These are phyloP conservation scores for Cremastinae sp. DNA, from an alignment of 2,888 invertebrate genomes.

Conservation along the genomic window DNA sequence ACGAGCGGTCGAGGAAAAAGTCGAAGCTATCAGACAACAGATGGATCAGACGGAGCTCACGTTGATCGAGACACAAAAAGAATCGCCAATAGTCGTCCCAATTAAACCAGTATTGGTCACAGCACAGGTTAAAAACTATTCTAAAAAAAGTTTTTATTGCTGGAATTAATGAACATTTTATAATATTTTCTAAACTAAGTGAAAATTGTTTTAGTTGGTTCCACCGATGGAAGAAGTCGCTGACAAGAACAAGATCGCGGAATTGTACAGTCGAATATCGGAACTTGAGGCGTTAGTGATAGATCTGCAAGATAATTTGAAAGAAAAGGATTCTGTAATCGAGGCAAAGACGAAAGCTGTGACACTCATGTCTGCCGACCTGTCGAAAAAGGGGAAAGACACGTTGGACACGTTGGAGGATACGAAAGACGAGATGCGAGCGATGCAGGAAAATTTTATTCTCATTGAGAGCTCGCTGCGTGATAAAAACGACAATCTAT, in stretches of 20 bases:
- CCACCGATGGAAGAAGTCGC: slow-evolving; percentile 78
- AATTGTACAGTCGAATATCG: slow-evolving; percentile 86
- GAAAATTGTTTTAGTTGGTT: slow-evolving; percentile 64
- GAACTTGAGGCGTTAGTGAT: slow-evolving; percentile 89
- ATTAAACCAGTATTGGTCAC: slow-evolving; percentile 71
- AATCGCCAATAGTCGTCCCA: slow-evolving; percentile 64
- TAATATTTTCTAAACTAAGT: not conserved
- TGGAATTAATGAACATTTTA: not conserved
- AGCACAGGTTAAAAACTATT: slow-evolving; percentile 74
- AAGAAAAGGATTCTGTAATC: slow-evolving; percentile 92
- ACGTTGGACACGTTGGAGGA: slow-evolving; percentile 89
- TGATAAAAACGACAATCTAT: slow-evolving; percentile 84
- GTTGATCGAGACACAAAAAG: slow-evolving; percentile 70
- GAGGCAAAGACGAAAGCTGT: slow-evolving; percentile 90
- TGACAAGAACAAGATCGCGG: slow-evolving; percentile 85
- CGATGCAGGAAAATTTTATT: slow-evolving; percentile 90
- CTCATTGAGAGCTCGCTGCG: slow-evolving; percentile 87
- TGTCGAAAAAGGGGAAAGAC: slow-evolving; percentile 86
- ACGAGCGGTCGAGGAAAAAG: slow-evolving; percentile 79
- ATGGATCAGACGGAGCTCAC: slow-evolving; percentile 79
- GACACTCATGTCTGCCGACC: slow-evolving; percentile 88
- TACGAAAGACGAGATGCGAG: slow-evolving; percentile 89
- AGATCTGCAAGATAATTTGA: slow-evolving; percentile 91
- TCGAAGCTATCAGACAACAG: slow-evolving; percentile 80
- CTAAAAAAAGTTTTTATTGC: slow-evolving; percentile 1